Evolutionary conservation across 1,140 invertebrate genomes (phyloP).

Genomic region (Pygmarrhopalites habei): DNA sequence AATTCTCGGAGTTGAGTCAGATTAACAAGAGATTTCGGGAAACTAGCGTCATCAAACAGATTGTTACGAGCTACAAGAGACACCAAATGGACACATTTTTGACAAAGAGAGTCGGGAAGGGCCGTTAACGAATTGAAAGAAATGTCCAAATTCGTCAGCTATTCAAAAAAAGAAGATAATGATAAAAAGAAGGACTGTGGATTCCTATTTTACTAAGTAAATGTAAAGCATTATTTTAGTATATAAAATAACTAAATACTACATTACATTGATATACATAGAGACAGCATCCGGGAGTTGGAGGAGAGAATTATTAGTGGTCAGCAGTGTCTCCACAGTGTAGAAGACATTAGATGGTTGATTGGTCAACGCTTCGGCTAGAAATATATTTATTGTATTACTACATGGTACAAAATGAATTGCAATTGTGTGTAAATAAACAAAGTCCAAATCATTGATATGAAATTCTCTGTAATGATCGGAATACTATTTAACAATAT

Average conservation of each 20-base stretch:
- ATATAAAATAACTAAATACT: no score
- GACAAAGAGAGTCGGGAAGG: conserved; percentile 65
- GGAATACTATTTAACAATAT: no score
- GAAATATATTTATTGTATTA: no score
- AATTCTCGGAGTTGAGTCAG: conserved; percentile 65
- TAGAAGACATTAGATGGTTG: conserved; percentile 28
- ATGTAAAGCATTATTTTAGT: no score
- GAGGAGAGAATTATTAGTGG: conserved; percentile 29
- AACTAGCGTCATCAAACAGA: conserved; percentile 62
- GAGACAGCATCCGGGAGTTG: conserved; percentile 39
- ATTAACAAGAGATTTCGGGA: conserved; percentile 73
- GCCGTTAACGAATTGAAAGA: conserved; percentile 74
- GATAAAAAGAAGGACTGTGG: no score
- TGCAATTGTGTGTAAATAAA: no score
- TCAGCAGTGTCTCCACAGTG: conserved; percentile 33
- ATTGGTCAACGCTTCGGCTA: conserved; percentile 34
- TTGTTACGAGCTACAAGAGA: conserved; percentile 84
- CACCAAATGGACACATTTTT: conserved; percentile 60
- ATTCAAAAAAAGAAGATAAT: no score
- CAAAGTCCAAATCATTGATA: no score
- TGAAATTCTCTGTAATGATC: no score
- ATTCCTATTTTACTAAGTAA: no score
- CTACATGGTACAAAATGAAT: no score
- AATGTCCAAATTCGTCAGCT: conserved; percentile 65
- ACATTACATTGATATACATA: conserved; percentile 47